phyloP scores from a whole-genome alignment of 2,797 vertebrate species.

The Acanthiza pusilla region DNA sequence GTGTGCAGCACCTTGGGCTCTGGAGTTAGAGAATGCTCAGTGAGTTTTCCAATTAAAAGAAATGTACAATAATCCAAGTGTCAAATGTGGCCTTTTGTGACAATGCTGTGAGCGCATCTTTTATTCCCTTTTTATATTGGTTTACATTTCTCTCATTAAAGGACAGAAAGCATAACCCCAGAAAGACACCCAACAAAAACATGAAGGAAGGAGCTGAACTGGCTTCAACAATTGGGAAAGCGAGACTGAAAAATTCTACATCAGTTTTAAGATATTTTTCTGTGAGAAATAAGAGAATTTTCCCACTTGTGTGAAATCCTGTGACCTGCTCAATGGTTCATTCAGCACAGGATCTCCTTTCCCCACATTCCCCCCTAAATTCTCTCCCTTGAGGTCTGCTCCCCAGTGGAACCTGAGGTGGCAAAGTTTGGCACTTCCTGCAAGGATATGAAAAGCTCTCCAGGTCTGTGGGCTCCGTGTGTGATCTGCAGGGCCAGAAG shows the following conservation, averaged over 20 bases:
- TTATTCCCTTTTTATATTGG: background rate
- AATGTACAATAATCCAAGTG: background rate
- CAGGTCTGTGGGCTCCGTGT: background rate
- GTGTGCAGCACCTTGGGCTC: background rate
- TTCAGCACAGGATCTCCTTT: background rate
- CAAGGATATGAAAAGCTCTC: background rate
- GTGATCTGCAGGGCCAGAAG: background rate
- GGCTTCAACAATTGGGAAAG: background rate
- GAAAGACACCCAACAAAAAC: background rate
- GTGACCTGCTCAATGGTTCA: background rate
- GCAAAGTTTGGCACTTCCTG: slow-evolving; percentile 22
- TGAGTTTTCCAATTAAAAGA: background rate
- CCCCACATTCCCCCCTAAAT: fast-evolving
- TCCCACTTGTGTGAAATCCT: background rate
- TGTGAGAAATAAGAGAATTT: background rate
- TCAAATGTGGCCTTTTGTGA: background rate
- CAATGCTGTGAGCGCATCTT: background rate
- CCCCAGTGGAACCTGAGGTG: background rate
- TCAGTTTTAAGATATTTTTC: background rate
- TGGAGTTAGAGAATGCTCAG: background rate
- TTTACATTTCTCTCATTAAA: background rate
- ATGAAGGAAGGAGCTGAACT: background rate
- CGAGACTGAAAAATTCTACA: background rate
- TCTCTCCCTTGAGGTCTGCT: background rate
- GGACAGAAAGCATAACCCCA: background rate